Base-by-base conservation (phyloP, 2,113 vertebrate genomes). In the Psittacara wagleri region DNA sequence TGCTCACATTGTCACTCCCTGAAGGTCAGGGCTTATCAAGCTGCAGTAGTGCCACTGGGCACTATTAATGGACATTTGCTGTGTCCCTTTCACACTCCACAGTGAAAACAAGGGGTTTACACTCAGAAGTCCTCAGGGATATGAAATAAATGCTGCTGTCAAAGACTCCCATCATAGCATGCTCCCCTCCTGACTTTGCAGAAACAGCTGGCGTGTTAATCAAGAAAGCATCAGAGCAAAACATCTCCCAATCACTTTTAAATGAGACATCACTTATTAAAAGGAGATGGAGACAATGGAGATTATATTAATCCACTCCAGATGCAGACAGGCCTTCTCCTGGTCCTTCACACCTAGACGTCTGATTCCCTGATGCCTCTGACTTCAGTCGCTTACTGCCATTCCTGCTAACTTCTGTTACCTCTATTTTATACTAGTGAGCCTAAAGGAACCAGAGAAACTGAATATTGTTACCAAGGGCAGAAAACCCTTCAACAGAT, bases 401-500 rank as follows among this genome's bases (percentile, higher is more conserved):
- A 67, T 88, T 92, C 62, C 67, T 90, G 82, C 29, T 93, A 83
- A 91, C 59, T 90, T 90, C 69, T 88, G 55, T 67, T 94, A 69
- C 76, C 88, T 93, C 84, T 86, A 9, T 86, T 95, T 97, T 70
- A 55, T 84, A 52, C 63, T 84, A 69, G 39, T 81, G 54, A 95
- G 86, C 63, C 82, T 87, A 82, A 92, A 86, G 83, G 69, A 96
- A 76, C 57, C 92, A 94, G 62, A 96, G 52, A 95, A 93, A 68
- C 80, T 66, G 86, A 83, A 81, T 88, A 90, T 87, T 75, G 28
- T 97, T 94, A 96, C 92, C 35, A 88, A 92, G 83, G 91, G 85
- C 75, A 94, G 81, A 94, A 93, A 94, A 27, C 84, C 89, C 77
- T 96, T 76, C 89, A 92, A 68, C 94, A 96, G 94, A 97, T 95